Conservation (phyloP, 37 sponge, comb jelly and placozoan genomes). For the Oscarella lobularis region DNA sequence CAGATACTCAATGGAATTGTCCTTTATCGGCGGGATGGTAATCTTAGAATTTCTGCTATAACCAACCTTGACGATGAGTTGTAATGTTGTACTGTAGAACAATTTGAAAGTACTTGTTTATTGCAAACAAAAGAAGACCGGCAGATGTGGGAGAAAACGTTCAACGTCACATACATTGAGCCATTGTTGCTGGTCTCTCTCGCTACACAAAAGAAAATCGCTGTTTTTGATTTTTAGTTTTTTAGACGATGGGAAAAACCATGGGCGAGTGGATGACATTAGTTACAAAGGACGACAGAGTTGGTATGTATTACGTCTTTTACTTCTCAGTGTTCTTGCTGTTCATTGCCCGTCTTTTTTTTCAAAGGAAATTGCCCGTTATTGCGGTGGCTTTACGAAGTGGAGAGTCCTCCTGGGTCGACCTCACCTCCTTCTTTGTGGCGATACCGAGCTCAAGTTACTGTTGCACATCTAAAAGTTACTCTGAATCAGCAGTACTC, state of each 20-base stretch:
- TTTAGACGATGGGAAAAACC: not conserved
- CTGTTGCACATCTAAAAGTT: conserved; percentile 30
- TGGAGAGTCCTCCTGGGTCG: not conserved
- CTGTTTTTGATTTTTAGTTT: not conserved
- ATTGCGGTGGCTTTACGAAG: not conserved
- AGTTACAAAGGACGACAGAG: not conserved
- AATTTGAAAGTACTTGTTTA: not conserved
- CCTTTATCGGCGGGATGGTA: too few species aligned
- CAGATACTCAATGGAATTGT: conserved; percentile 34
- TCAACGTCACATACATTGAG: not conserved
- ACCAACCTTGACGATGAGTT: too few species aligned
- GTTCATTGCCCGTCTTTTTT: too few species aligned
- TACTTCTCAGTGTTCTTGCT: too few species aligned
- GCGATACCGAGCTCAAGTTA: conserved; percentile 37
- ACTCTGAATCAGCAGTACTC: conserved; percentile 20
- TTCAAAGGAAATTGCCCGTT: not conserved
- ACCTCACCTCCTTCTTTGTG: conserved; percentile 8
- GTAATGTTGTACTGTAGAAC: not conserved
- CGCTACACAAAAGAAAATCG: not conserved
- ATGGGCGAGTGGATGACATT: not conserved
- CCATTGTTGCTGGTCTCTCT: not conserved
- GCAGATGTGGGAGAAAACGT: not conserved
- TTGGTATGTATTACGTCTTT: not conserved
- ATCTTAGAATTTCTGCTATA: too few species aligned
- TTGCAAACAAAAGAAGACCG: not conserved